phyloP scores from a whole-genome alignment of 2,888 invertebrate species.

The Nesidiocoris tenuis region DNA sequence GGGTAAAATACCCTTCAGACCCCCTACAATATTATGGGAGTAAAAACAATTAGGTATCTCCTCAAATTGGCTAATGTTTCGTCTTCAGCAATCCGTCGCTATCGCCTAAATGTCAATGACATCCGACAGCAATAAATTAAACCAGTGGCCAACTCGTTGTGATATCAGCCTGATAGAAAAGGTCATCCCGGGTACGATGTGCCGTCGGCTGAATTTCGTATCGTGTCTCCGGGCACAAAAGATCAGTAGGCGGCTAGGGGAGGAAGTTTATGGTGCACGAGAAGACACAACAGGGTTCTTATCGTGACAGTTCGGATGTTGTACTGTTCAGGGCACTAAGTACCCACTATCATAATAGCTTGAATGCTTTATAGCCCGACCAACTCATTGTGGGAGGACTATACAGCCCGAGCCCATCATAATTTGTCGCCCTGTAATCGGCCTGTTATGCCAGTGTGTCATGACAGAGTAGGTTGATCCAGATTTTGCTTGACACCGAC shows the following conservation, averaged over 20 bases:
- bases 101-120: neutral
- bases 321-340: neutral
- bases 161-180: neutral
- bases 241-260: neutral
- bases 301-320: neutral
- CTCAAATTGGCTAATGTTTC: too few relatives aligned
- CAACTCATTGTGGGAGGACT: neutral
- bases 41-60: too few relatives aligned
- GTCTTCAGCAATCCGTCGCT: too few relatives aligned
- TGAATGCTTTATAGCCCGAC: neutral
- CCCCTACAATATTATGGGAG: too few relatives aligned
- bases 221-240: too few relatives aligned
- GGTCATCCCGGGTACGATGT: neutral
- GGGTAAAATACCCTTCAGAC: too few relatives aligned
- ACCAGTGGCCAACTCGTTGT: neutral
- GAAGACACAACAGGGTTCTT: neutral
- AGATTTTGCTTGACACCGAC: too few relatives aligned
- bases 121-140: neutral
- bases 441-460: too few relatives aligned
- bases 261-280: neutral
- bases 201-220: neutral
- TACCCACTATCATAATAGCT: neutral
- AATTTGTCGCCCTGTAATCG: too few relatives aligned
- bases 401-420: too few relatives aligned
- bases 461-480: too few relatives aligned